Conservation (phyloP, 2,113 vertebrate species). For the Archocentrus centrarchus region DNA sequence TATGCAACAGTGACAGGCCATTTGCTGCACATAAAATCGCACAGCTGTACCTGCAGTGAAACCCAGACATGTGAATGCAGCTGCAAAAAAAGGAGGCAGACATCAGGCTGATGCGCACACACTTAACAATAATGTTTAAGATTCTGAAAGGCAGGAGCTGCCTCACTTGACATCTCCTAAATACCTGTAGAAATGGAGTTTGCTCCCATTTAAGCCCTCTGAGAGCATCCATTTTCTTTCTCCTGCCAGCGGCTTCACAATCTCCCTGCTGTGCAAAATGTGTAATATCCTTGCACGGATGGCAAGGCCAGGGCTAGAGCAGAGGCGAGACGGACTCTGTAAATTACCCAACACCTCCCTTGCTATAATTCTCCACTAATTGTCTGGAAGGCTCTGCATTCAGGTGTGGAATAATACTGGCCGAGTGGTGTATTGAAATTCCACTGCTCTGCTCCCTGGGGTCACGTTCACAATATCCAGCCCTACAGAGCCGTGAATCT, state of each 20-base stretch:
- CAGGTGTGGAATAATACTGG: slow-evolving; percentile 75
- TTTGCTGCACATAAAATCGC: slow-evolving; percentile 43
- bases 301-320: slow-evolving; percentile 51
- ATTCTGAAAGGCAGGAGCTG: slow-evolving; percentile 34
- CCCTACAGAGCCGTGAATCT: slow-evolving; percentile 56
- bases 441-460: slow-evolving; percentile 61
- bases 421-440: slow-evolving; percentile 69
- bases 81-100: neutral
- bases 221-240: slow-evolving; percentile 50
- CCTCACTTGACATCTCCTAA: slow-evolving; percentile 54
- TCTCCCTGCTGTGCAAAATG: slow-evolving; percentile 53
- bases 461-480: slow-evolving; percentile 69
- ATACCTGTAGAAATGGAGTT: slow-evolving; percentile 66
- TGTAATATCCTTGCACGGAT: slow-evolving; percentile 56
- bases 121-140: slow-evolving; percentile 52
- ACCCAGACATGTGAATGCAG: slow-evolving; percentile 21
- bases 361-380: slow-evolving; percentile 76
- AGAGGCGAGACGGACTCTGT: slow-evolving; percentile 57
- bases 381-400: slow-evolving; percentile 76
- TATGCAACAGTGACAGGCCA: slow-evolving; percentile 50
- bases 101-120: slow-evolving; percentile 12
- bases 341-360: slow-evolving; percentile 65
- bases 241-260: slow-evolving; percentile 29
- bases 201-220: slow-evolving; percentile 53
- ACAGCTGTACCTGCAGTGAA: slow-evolving; percentile 37